Evolutionary conservation across 2,113 vertebrate genomes (phyloP), one percentile per base, ranked within the genome.

Genomic region (Pachypanchax playfairii): DNA sequence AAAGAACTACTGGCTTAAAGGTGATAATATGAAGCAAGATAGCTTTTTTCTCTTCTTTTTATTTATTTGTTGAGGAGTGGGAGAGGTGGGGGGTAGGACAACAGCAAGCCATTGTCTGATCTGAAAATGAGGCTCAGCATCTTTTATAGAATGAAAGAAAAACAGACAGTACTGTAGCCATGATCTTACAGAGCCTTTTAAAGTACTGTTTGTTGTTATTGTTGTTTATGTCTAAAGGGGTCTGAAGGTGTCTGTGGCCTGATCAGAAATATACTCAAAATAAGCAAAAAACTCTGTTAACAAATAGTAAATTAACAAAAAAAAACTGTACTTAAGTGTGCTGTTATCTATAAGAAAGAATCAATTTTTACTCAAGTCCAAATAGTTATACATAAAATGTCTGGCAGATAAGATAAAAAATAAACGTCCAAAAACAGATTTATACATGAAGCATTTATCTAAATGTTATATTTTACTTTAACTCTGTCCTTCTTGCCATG

Each of bases 1-100:
- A 57, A 58, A 60, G 59, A 46, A 71, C 43, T 71, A 71, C 66
- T 77, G 75, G 65, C 75, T 65, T 54, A 75, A 38, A 81, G 63
- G 70, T 66, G 57, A 77, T 73, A 70, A 77, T 77, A 74, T 70
- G 77, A 60, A 77, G 51, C 52, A 62, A 50, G 39, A 38, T 35
- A 61, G 49, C 49, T 17, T 71, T 49, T 73, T 48, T 26, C 15
- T 68, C 18, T 31, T 6, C 18, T 10, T 18, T 48, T 28, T 26
- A 22, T 44, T 46, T 46, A 48, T 61, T 26, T 29, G 68, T 47
- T 43, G 21, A 52, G 18, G 22, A 24, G 17, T 8, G 2, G 43
- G 48, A 20, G 44, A 49, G 25, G 18, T 18, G 28, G 49, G 13
- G 69, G 63, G n/a, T n/a, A n/a, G n/a, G 65, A 33, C 56, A 73